phyloP scores from a whole-genome alignment of 2,113 vertebrate genomes.

The Megaleporinus macrocephalus region DNA sequence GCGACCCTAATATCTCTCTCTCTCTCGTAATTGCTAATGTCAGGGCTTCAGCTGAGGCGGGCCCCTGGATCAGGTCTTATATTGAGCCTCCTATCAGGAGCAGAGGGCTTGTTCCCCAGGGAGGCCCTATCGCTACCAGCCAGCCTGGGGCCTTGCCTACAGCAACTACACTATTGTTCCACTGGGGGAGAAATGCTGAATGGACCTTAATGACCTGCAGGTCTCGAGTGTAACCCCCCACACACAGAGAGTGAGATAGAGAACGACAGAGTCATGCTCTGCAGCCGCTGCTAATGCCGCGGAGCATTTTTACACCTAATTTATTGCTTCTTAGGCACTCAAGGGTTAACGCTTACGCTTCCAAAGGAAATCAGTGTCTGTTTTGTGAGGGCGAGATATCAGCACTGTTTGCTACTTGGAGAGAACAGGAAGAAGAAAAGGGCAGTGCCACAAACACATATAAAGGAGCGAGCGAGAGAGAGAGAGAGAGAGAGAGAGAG shows the following conservation, averaged over 20 bases:
- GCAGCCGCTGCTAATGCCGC: background rate
- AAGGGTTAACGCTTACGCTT: background rate
- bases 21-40: background rate
- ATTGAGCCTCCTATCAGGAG: background rate
- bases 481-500: background rate
- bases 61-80: constrained; percentile 35
- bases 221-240: constrained; percentile 47
- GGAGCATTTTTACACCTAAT: background rate
- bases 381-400: background rate
- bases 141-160: constrained; percentile 82
- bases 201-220: constrained; percentile 82
- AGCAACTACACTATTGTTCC: constrained; percentile 84
- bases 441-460: background rate
- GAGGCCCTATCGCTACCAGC: constrained; percentile 86
- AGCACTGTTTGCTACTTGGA: background rate
- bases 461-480: background rate
- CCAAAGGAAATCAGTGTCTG: background rate
- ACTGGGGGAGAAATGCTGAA: constrained; percentile 77
- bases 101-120: constrained; percentile 59
- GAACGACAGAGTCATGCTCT: background rate
- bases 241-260: background rate
- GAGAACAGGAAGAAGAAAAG: background rate
- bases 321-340: background rate
- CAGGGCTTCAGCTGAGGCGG: constrained; percentile 14
- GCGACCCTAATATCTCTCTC: background rate